Evolutionary conservation across 2,113 vertebrate genomes (phyloP).

Genomic region (Pungitius pungitius): DNA sequence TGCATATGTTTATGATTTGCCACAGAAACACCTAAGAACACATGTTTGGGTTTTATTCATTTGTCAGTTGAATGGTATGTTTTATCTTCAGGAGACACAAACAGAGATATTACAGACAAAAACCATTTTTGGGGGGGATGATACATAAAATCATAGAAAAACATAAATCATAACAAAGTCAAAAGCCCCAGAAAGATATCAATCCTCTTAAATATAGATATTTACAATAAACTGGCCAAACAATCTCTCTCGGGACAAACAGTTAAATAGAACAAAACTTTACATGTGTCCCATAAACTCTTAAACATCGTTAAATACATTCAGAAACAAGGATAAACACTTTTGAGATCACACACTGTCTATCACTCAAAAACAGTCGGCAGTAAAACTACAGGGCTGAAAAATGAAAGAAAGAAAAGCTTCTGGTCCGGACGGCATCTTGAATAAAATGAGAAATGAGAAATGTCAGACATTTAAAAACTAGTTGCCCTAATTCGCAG

Average conservation of each 20-base stretch:
- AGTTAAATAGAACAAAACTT: neutral
- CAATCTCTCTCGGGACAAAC: neutral
- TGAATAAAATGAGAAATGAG: slow-evolving; percentile 39
- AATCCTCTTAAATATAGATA: slow-evolving; percentile 1
- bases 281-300: neutral
- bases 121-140: neutral
- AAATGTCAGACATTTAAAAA: slow-evolving; percentile 37
- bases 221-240: slow-evolving; percentile 7
- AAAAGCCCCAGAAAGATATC: neutral
- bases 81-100: neutral
- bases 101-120: slow-evolving; percentile 3
- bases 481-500: slow-evolving; percentile 3
- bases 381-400: slow-evolving; percentile 18
- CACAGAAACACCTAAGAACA: neutral
- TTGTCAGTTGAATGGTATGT: neutral
- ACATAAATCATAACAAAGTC: neutral
- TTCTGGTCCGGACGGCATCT: slow-evolving; percentile 29
- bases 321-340: neutral
- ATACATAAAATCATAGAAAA: neutral
- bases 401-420: neutral
- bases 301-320: slow-evolving; percentile 12
- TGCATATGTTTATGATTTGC: neutral
- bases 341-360: slow-evolving; percentile 18
- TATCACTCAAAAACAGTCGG: slow-evolving; percentile 22
- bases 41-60: slow-evolving; percentile 8